These are phyloP conservation scores for Apostichopus parvimensis DNA, from an alignment of 35 echinoderm and acorn worm genomes.

Conservation along the genomic window DNA sequence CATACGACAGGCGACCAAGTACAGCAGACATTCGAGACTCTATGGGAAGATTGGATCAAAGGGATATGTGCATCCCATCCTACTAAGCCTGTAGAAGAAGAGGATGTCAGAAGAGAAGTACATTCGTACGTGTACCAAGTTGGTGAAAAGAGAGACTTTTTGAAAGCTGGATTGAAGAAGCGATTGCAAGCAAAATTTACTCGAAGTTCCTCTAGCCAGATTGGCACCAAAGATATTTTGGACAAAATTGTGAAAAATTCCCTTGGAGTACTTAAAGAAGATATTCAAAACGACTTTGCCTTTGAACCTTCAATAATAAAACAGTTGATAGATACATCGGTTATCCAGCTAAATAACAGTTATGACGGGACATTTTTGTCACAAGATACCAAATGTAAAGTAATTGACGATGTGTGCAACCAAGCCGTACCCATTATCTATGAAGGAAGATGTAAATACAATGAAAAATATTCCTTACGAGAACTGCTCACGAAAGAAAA, in stretches of 20 bases:
- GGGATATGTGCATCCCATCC: constrained; percentile 10
- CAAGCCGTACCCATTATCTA: constrained; percentile 37
- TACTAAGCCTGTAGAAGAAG: neutral
- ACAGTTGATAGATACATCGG: constrained; percentile 1
- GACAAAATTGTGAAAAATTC: neutral
- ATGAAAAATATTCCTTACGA: neutral
- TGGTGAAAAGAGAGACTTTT: constrained; percentile 37
- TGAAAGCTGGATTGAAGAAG: neutral
- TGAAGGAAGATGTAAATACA: constrained; percentile 9
- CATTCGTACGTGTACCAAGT: neutral
- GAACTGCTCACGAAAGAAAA: constrained; percentile 24
- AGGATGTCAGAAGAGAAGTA: constrained; percentile 25
- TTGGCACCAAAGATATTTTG: neutral
- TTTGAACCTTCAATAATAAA: constrained; percentile 35
- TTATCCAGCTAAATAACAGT: neutral
- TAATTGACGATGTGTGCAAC: constrained; percentile 15
- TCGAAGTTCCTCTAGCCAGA: neutral
- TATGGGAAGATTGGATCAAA: constrained; percentile 38
- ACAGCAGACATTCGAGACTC: neutral
- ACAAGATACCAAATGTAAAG: neutral
- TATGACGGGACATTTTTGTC: neutral
- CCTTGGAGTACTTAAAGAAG: neutral
- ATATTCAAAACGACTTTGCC: constrained; percentile 23
- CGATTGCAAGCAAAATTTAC: neutral
- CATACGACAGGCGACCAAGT: neutral